Evolutionary conservation across 2,113 vertebrate genomes (phyloP), one percentile per base, ranked within the genome.

Genomic region (Sinocyclocheilus maitianheensis): DNA sequence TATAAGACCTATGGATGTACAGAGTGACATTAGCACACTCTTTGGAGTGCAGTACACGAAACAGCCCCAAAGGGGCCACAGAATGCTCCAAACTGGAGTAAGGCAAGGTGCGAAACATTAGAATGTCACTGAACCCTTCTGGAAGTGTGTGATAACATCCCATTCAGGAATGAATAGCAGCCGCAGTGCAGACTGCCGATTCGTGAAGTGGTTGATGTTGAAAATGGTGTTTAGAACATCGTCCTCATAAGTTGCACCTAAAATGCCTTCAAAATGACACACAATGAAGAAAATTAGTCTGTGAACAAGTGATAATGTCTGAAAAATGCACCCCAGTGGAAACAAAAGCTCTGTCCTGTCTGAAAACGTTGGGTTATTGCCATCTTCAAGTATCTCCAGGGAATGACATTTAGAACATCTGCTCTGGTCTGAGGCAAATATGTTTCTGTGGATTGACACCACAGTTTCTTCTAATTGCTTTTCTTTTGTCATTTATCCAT

Each of bases 301-400:
- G 40, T 40, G 72, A 22, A 11, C 9, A 76, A 76, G 6, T 26
- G 75, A 55, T 46, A 67, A 30, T 11, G 18, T 9, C 71, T 85
- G 34, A 65, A 62, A 86, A 86, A 79, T 51, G 18, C 30, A 43
- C 20, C 77, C 53, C 18, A 40, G 30, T 74, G 24, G 74, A 46
- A 65, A 76, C 51, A 75, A 83, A 80, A 80, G 4, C 58, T 20
- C 48, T 22, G 26, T 77, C 77, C 62, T 40, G 24, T 72, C 9
- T 46, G 60, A 83, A 82, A 85, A 87, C 81, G 78, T 84, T 79
- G 79, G 86, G 60, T 89, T 87, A 55, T 51, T 75, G 88, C 60
- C 74, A 85, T 88, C 83, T 94, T 95, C 95, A 95, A 95, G 94
- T 95, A 95, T 89, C 91, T 93, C 93, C 94, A 95, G 94, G 94